Percentiles rank a stretch among this genome's conserved stretches.
Evolutionary conservation across 53 echinoderm and acorn worm genomes (phyloP).

Genomic region (Echinometra lucunter): DNA sequence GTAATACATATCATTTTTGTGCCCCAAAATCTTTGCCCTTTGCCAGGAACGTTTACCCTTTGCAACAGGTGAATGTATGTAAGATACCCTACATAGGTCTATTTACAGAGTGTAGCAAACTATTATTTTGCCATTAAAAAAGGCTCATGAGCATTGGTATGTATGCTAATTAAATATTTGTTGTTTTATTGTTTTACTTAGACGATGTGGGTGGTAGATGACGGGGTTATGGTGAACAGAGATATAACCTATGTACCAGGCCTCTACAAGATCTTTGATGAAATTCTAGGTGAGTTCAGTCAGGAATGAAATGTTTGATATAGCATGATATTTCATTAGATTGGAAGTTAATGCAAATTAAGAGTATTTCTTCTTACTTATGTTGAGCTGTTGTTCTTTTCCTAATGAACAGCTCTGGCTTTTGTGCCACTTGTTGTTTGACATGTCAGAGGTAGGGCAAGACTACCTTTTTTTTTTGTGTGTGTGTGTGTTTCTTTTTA

Average conservation of each 20-base stretch:
- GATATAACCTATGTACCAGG: constrained; percentile 94
- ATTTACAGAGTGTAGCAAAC: not conserved
- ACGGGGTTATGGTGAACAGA: constrained; percentile 80
- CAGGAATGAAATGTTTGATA: not conserved
- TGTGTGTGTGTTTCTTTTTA: too few species aligned
- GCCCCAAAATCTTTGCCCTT: not conserved
- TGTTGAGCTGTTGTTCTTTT: not conserved
- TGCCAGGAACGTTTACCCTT: not conserved
- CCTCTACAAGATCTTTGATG: constrained; percentile 97
- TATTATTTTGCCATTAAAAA: not conserved
- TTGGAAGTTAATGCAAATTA: not conserved
- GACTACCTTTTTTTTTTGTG: not conserved
- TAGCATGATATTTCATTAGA: not conserved
- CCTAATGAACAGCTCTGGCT: too few species aligned
- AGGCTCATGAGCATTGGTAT: not conserved
- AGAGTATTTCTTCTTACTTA: not conserved
- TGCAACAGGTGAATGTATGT: not conserved
- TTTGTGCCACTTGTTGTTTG: too few species aligned
- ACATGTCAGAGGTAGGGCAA: not conserved
- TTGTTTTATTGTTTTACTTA: constrained; percentile 47
- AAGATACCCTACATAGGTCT: not conserved
- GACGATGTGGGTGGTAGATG: constrained; percentile 94
- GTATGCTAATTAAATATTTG: not conserved
- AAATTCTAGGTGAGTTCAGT: constrained; percentile 91
- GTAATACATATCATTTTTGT: not conserved